phyloP scores from a whole-genome alignment of 2,888 invertebrate species.

The Nomada goodeniana region DNA sequence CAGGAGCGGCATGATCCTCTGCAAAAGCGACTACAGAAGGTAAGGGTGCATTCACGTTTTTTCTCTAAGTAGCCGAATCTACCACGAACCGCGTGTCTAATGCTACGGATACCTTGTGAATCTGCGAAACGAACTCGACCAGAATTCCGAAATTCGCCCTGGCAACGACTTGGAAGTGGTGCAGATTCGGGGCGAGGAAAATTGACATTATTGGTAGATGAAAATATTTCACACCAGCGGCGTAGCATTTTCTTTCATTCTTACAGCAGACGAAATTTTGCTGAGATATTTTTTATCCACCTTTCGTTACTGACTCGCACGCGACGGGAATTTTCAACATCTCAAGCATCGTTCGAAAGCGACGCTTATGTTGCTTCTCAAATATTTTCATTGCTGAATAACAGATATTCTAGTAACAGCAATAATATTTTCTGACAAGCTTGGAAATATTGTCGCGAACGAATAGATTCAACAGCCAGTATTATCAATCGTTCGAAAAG shows the following conservation, averaged over 20 bases:
- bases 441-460: too few relatives aligned
- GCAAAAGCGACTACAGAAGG: conserved; percentile 98
- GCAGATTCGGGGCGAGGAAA: too few relatives aligned
- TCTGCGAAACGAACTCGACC: background rate
- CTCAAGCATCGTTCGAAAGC: too few relatives aligned
- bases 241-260: background rate
- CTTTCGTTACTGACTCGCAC: too few relatives aligned
- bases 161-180: background rate
- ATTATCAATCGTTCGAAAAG: background rate
- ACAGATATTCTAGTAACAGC: too few relatives aligned
- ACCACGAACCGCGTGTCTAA: background rate
- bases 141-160: background rate
- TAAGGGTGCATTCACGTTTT: conserved; percentile 84
- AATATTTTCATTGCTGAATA: too few relatives aligned
- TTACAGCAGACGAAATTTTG: background rate
- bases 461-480: background rate
- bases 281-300: too few relatives aligned
- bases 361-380: too few relatives aligned
- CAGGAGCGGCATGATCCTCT: conserved; percentile 96
- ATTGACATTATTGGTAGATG: too few relatives aligned
- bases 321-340: too few relatives aligned
- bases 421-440: too few relatives aligned
- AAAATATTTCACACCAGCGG: too few relatives aligned
- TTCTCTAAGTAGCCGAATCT: background rate
- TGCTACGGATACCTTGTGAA: background rate